Conservation (phyloP, 2,797 vertebrate species). For the Poeciliopsis paucimaculata region DNA sequence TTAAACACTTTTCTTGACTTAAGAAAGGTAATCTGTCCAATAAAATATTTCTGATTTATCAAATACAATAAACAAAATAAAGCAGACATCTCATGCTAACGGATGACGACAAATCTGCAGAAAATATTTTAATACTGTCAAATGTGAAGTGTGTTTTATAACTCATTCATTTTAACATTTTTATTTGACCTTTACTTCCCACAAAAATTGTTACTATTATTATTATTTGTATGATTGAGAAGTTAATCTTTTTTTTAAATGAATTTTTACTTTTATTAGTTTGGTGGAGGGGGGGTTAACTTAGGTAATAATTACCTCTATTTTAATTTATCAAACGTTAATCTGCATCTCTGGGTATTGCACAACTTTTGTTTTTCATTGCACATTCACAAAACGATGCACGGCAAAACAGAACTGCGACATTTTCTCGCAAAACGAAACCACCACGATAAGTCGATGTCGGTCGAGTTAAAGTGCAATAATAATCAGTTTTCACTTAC, state of each 20-base stretch:
- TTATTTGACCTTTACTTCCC: not conserved
- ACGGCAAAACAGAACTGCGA: not conserved
- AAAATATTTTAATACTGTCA: not conserved
- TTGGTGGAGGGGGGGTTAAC: no score
- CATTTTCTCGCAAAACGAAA: not conserved
- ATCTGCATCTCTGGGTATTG: not conserved
- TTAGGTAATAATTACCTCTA: not conserved
- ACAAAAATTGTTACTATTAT: not conserved
- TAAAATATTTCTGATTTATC: not conserved
- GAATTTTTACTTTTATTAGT: not conserved
- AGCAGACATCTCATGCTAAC: not conserved
- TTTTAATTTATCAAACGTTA: not conserved
- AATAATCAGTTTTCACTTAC: slow-evolving; percentile 65
- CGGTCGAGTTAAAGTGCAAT: not conserved
- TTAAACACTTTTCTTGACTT: not conserved
- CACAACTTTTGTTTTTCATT: not conserved
- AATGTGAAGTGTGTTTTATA: not conserved
- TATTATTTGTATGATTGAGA: no score
- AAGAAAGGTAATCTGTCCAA: not conserved
- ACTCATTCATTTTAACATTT: not conserved
- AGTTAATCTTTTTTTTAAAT: not conserved
- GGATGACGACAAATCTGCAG: not conserved
- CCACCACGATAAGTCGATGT: not conserved
- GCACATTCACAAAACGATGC: not conserved
- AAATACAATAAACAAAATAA: not conserved